These are phyloP conservation scores for Okapia johnstoni DNA, from an alignment of 2,113 vertebrate genomes.

Conservation along the genomic window DNA sequence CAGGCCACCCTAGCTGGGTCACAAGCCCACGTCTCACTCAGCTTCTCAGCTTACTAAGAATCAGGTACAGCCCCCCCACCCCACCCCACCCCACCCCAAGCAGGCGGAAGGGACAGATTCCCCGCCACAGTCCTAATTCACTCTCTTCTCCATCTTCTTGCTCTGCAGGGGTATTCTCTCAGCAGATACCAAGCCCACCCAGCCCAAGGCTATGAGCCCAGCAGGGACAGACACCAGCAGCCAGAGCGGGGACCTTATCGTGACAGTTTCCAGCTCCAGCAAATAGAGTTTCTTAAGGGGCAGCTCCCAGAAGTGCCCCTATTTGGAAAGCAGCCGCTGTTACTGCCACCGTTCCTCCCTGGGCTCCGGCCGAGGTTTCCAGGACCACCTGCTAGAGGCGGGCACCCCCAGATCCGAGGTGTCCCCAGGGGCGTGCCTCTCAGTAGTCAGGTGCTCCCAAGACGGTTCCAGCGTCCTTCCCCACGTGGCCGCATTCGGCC, in stretches of 20 bases:
- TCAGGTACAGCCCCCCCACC: background rate
- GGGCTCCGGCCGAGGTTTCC: background rate
- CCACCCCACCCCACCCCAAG: background rate
- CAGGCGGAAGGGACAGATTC: background rate
- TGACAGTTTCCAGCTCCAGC: slow-evolving; percentile 70
- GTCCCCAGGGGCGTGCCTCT: background rate
- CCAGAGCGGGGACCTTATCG: background rate
- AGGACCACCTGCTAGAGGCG: slow-evolving; percentile 38
- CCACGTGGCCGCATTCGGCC: background rate
- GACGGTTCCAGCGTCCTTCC: background rate
- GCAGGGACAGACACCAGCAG: background rate
- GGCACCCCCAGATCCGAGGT: background rate
- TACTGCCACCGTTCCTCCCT: fast-evolving
- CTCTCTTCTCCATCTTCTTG: background rate
- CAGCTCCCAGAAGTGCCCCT: slow-evolving; percentile 75
- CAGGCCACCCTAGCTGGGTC: fast-evolving
- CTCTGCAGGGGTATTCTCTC: slow-evolving; percentile 38
- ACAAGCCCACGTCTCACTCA: fast-evolving
- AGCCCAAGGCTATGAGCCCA: slow-evolving; percentile 17
- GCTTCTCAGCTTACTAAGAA: slow-evolving; percentile 12
- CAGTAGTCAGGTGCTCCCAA: background rate
- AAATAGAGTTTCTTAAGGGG: slow-evolving; percentile 82
- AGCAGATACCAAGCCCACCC: slow-evolving; percentile 57
- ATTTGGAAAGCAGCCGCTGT: background rate
- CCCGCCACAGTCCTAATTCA: background rate